Evolutionary conservation across 2,113 vertebrate genomes (phyloP), one percentile per base, ranked within the genome.

Genomic region (Platichthys stellatus): DNA sequence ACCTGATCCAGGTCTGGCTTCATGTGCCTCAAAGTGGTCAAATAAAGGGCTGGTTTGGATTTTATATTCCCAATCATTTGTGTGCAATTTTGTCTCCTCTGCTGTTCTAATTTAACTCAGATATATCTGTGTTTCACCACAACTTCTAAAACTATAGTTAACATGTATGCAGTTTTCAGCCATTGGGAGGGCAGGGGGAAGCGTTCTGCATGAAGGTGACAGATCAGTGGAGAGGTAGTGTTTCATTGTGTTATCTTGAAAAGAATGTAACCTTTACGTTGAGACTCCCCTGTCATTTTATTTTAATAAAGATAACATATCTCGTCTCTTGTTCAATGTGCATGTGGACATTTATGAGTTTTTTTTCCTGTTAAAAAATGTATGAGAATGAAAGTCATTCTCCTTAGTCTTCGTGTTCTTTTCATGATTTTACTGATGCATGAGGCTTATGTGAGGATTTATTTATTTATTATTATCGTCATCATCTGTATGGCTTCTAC

Each of bases 241-340:
- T 79, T 74, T 78, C 61, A 72, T 72, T 86, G 26, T 57, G 68
- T 69, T 7, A 6, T 31, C 31, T 31, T 68, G 77, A 74, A 12
- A 35, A 59, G 56, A 83, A 53, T 88, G 76, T 82, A 78, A 89
- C 78, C 66, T 78, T 86, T 69, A 75, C 85, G 68, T 67, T 75
- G 69, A 74, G 40, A 81, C 74, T 62, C n/a, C 43, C 70, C 64
- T 85, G 80, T 81, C 72, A 83, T 86, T 62, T 80, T 74, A 74
- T 65, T 91, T 80, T 78, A 91, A 90, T 93, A 93, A 91, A 93
- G 64, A 83, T 85, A 76, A 72, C 70, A 81, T 86, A 87, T 86
- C 78, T 81, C 3, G 43, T 69, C 5, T 84, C 26, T 81, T 23
- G 49, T 78, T 86, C 10, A 69, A 9, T 54, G 7, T 72, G 15